Percentiles rank a stretch among this genome's conserved stretches.
These are phyloP conservation scores for Nymphalis urticae DNA, from an alignment of 2,888 invertebrate genomes.

Conservation along the genomic window DNA sequence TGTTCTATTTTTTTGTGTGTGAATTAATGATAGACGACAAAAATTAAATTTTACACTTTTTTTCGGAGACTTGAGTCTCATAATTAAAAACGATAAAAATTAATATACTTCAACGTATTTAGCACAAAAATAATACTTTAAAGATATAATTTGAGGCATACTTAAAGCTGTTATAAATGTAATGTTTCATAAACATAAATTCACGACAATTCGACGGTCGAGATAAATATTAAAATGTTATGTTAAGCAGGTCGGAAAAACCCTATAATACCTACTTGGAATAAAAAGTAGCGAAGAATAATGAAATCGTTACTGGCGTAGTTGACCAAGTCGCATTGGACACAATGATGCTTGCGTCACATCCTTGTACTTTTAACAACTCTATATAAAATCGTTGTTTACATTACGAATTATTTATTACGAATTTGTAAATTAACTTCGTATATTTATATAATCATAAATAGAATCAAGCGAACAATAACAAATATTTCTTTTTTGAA, in stretches of 20 bases:
- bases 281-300: slow-evolving; percentile 52
- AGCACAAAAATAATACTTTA: too few species aligned
- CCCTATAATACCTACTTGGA: slow-evolving; percentile 34
- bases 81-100: too few species aligned
- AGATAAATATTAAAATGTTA: slow-evolving; percentile 28
- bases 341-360: slow-evolving; percentile 67
- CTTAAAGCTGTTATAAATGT: not conserved
- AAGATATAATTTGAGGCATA: too few species aligned
- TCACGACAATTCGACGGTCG: slow-evolving; percentile 14
- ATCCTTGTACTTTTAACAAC: slow-evolving; percentile 45
- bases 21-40: too few species aligned
- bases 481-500: too few species aligned
- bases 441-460: not conserved
- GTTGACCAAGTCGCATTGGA: slow-evolving; percentile 53
- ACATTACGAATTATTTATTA: too few species aligned
- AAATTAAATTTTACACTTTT: too few species aligned
- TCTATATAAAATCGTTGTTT: slow-evolving; percentile 39
- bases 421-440: slow-evolving; percentile 1
- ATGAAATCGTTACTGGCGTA: slow-evolving; percentile 64
- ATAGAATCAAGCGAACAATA: not conserved
- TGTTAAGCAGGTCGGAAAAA: slow-evolving; percentile 37
- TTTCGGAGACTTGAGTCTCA: too few species aligned
- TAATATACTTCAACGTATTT: too few species aligned
- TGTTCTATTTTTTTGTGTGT: too few species aligned
- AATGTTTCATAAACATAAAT: slow-evolving; percentile 8